Conservation (phyloP, 2,113 vertebrate genomes). For the Xiphorhynchus elegans region DNA sequence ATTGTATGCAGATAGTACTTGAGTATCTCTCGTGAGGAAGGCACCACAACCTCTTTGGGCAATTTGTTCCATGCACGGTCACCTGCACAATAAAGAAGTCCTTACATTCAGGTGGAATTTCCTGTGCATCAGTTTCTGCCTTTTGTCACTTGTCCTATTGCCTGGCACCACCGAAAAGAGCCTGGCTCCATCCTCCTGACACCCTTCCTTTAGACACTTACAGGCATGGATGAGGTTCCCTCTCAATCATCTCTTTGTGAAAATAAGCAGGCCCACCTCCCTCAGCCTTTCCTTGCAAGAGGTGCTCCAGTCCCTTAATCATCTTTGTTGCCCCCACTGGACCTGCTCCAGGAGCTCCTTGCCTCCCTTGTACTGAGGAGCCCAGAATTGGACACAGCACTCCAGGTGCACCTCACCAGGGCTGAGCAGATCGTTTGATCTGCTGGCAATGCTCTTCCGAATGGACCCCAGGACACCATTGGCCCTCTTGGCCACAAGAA, state of each 20-base stretch:
- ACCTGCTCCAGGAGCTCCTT: background rate
- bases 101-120: background rate
- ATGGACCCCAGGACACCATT: background rate
- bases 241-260: fast-evolving
- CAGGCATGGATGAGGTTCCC: background rate
- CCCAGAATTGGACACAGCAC: background rate
- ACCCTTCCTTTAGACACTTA: background rate
- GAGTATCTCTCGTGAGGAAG: background rate
- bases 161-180: background rate
- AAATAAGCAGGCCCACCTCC: background rate
- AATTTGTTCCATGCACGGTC: fast-evolving
- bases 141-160: fast-evolving
- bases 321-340: fast-evolving
- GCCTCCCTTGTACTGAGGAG: background rate
- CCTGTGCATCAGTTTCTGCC: background rate
- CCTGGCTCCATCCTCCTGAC: background rate
- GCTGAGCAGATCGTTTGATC: fast-evolving
- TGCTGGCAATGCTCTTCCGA: background rate
- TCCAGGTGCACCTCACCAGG: background rate
- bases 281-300: background rate
- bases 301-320: background rate
- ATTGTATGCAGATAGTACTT: background rate
- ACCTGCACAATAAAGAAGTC: background rate
- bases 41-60: background rate
- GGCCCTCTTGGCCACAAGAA: background rate